A percentile compares a stretch with the other conserved stretches of the same genome.
These are phyloP conservation scores for Rhinophrynus dorsalis DNA, from an alignment of 2,797 vertebrate species.

Conservation along the genomic window DNA sequence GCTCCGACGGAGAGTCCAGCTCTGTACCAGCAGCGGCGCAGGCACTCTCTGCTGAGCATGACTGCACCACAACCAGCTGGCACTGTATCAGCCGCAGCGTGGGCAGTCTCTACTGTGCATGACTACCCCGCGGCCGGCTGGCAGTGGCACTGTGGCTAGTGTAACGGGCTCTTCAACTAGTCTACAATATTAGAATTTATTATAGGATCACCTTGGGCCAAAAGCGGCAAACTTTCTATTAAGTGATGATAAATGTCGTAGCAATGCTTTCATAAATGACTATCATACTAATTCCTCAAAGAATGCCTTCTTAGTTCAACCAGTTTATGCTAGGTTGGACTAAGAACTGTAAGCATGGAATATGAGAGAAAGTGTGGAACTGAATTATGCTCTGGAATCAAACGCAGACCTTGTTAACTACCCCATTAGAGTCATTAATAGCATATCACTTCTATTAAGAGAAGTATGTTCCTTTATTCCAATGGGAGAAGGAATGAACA, in stretches of 20 bases:
- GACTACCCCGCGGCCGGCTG: too few relatives aligned
- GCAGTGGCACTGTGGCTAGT: too few relatives aligned
- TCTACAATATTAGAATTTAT: too few relatives aligned
- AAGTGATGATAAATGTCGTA: slow-evolving; percentile 3
- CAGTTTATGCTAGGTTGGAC: not conserved
- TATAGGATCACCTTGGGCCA: not conserved
- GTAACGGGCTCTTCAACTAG: too few relatives aligned
- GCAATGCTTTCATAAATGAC: not conserved
- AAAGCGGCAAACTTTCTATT: not conserved
- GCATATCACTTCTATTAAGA: not conserved
- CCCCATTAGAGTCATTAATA: not conserved
- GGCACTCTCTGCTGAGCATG: too few relatives aligned
- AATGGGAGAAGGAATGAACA: not conserved
- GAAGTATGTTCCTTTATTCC: not conserved
- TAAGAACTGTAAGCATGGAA: not conserved
- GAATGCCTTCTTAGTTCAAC: not conserved
- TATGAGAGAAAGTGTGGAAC: not conserved
- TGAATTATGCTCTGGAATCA: not conserved
- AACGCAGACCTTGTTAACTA: not conserved
- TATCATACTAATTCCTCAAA: not conserved
- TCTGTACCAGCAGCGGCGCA: too few relatives aligned
- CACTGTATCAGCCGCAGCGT: too few relatives aligned
- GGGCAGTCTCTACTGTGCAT: too few relatives aligned
- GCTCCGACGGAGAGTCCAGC: too few relatives aligned
- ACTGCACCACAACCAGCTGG: too few relatives aligned